Evolutionary conservation across 2,797 vertebrate species (phyloP).

Genomic region (Florisuga fusca): DNA sequence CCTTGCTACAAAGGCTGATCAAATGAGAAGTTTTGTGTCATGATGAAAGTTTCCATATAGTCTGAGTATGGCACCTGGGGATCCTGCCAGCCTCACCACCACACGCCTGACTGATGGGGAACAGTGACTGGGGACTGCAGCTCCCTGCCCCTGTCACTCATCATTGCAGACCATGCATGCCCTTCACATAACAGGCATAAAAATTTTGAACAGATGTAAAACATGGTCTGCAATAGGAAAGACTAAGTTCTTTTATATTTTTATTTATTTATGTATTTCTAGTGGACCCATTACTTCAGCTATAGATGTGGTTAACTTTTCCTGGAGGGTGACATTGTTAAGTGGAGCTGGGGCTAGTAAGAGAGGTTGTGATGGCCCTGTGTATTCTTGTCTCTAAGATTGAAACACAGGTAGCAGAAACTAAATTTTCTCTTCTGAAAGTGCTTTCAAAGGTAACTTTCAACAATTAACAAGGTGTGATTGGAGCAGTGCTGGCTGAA

Average conservation of each 20-base stretch:
- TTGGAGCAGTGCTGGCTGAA: neutral
- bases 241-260: neutral
- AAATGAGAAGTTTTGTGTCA: neutral
- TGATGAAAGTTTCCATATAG: neutral
- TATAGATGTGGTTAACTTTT: neutral
- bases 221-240: neutral
- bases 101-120: neutral
- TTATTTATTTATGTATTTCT: neutral
- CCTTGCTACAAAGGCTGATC: neutral
- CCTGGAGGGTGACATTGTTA: neutral
- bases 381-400: neutral
- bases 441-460: neutral
- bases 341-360: neutral
- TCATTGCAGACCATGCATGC: accelerated
- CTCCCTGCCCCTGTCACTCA: neutral
- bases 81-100: neutral
- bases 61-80: neutral
- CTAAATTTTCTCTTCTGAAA: neutral
- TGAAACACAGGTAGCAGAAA: neutral
- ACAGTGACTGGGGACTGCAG: neutral
- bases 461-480: neutral
- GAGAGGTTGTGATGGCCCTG: neutral
- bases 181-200: neutral
- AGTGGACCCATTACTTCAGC: neutral
- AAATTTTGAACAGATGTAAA: neutral